A percentile compares a stretch with the other conserved stretches of the same genome.
Conservation (phyloP, 2,888 invertebrate species). For the Yponomeuta evonymella region DNA sequence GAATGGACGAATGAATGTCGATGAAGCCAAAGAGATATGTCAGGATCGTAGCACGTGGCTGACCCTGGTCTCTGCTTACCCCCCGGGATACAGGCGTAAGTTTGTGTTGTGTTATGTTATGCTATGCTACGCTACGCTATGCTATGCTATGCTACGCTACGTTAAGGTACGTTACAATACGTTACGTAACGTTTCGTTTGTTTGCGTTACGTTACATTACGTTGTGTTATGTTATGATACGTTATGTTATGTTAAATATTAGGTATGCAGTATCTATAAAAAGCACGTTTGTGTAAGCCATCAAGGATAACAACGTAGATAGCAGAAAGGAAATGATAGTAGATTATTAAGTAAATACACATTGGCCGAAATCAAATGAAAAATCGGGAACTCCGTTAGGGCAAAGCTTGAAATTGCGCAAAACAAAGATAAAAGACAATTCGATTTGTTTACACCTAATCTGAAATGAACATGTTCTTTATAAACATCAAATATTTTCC, state of each 20-base stretch:
- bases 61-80: too few species aligned
- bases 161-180: too few species aligned
- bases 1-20: too few species aligned
- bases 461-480: background rate
- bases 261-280: background rate
- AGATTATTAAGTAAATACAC: slow-evolving; percentile 11
- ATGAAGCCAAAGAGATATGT: too few species aligned
- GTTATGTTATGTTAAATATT: background rate
- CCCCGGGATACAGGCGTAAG: too few species aligned
- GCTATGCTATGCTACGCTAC: too few species aligned
- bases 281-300: background rate
- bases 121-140: too few species aligned
- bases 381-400: background rate
- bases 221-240: background rate
- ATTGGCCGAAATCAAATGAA: background rate
- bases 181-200: too few species aligned
- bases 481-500: too few species aligned
- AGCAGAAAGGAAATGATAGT: background rate
- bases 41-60: too few species aligned
- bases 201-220: too few species aligned
- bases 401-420: background rate
- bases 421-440: background rate
- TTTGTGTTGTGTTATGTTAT: too few species aligned
- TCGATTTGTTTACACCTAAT: background rate
- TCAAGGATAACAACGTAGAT: background rate